Conservation (phyloP, 2,888 invertebrate species). For the Callyntrura guangdongensis region DNA sequence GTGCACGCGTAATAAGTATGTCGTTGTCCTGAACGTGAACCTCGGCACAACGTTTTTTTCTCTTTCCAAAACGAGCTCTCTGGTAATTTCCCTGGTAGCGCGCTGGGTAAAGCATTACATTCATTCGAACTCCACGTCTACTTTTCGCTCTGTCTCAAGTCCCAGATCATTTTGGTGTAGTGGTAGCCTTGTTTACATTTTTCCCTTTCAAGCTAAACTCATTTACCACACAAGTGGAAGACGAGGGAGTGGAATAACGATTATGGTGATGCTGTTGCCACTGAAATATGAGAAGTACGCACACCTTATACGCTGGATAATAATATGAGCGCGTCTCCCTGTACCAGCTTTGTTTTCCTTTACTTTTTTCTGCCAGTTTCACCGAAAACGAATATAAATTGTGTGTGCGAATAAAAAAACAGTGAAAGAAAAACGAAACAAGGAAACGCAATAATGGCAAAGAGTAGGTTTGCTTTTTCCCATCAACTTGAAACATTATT, state of each 20-base stretch:
- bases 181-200: conserved; percentile 10
- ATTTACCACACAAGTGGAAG: conserved; percentile 30
- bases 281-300: conserved; percentile 31
- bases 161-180: conserved; percentile 13
- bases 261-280: conserved; percentile 8
- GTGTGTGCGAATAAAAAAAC: not conserved
- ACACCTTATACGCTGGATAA: not conserved
- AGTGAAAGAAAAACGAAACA: conserved; percentile 37
- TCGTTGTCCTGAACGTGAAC: conserved; percentile 16
- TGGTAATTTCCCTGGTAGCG: conserved; percentile 28
- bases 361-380: conserved; percentile 20
- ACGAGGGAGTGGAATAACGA: conserved; percentile 31
- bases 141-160: not conserved
- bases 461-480: conserved; percentile 13
- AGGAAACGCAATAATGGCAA: conserved; percentile 25
- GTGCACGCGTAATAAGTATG: conserved; percentile 16
- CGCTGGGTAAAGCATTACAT: no score
- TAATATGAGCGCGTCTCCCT: not conserved
- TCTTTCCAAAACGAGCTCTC: conserved; percentile 13
- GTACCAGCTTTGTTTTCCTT: not conserved
- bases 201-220: conserved; percentile 27
- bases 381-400: conserved; percentile 42
- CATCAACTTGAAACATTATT: not conserved
- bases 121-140: no score
- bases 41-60: conserved; percentile 4